phyloP scores from a whole-genome alignment of 2,797 vertebrate genomes.

The Streptopelia turtur region DNA sequence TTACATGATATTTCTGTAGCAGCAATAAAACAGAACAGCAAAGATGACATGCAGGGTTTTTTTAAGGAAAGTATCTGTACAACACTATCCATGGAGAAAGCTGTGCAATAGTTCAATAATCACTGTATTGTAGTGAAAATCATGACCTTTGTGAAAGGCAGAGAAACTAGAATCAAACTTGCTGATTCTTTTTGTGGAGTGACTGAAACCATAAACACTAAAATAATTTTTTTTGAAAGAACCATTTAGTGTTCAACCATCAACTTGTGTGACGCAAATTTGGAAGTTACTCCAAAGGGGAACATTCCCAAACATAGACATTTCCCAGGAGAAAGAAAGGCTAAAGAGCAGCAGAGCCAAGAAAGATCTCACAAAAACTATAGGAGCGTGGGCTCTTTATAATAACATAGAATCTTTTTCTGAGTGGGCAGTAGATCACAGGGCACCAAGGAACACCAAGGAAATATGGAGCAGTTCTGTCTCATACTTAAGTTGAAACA shows the following conservation, averaged over 20 bases:
- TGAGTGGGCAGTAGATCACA: constrained; percentile 51
- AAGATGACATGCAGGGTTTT: not conserved
- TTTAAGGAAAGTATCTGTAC: not conserved
- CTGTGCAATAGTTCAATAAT: not conserved
- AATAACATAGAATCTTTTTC: constrained; percentile 18
- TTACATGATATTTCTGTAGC: not conserved
- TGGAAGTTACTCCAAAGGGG: constrained; percentile 29
- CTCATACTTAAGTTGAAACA: not conserved
- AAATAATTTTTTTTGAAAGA: constrained; percentile 45
- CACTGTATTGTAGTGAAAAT: not conserved
- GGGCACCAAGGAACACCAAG: constrained; percentile 5
- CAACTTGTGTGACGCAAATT: not conserved
- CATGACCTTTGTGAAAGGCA: not conserved
- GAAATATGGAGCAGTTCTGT: constrained; percentile 38
- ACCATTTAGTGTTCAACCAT: constrained; percentile 4
- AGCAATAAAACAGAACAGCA: not conserved
- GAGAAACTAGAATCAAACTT: not conserved
- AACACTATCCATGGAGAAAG: not conserved
- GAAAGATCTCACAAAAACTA: constrained; percentile 47
- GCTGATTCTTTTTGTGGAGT: not conserved
- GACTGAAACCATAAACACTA: not conserved
- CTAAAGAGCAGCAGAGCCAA: constrained; percentile 27
- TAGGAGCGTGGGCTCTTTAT: constrained; percentile 24
- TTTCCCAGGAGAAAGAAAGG: constrained; percentile 32
- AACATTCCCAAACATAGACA: constrained; percentile 55